These are phyloP conservation scores for Sebastes steindachneri DNA, from an alignment of 2,797 vertebrate genomes.

Conservation along the genomic window DNA sequence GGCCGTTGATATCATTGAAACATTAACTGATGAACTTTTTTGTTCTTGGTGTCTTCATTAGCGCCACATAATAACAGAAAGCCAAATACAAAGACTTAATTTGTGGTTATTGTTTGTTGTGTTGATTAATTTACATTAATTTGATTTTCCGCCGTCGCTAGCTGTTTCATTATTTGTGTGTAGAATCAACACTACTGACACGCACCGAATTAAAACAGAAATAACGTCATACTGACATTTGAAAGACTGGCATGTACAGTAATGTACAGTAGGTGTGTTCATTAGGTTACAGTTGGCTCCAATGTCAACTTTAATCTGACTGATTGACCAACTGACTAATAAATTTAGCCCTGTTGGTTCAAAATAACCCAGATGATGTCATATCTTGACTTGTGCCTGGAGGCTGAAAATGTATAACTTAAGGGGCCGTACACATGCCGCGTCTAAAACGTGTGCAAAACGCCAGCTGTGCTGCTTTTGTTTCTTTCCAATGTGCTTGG, in stretches of 20 bases:
- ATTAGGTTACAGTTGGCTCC: background rate
- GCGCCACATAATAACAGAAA: background rate
- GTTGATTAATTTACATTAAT: conserved; percentile 6
- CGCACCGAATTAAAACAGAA: background rate
- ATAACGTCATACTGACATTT: background rate
- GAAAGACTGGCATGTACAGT: background rate
- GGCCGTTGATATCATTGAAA: too few relatives aligned
- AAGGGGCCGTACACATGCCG: too few relatives aligned
- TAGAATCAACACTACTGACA: background rate
- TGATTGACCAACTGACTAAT: background rate
- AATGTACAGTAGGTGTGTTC: background rate
- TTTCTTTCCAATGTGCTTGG: too few relatives aligned
- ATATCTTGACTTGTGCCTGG: background rate
- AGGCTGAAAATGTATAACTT: background rate
- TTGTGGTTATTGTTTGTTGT: background rate
- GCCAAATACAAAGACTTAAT: background rate
- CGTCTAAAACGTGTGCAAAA: too few relatives aligned
- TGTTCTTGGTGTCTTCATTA: background rate
- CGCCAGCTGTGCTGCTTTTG: too few relatives aligned
- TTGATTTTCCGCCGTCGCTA: background rate
- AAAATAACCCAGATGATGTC: background rate
- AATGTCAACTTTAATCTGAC: background rate
- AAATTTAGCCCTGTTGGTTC: background rate
- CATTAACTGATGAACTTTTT: too few relatives aligned
- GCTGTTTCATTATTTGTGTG: background rate